Evolutionary conservation across 1,140 invertebrate genomes (phyloP).

Genomic region (Drosophila equinoxialis): DNA sequence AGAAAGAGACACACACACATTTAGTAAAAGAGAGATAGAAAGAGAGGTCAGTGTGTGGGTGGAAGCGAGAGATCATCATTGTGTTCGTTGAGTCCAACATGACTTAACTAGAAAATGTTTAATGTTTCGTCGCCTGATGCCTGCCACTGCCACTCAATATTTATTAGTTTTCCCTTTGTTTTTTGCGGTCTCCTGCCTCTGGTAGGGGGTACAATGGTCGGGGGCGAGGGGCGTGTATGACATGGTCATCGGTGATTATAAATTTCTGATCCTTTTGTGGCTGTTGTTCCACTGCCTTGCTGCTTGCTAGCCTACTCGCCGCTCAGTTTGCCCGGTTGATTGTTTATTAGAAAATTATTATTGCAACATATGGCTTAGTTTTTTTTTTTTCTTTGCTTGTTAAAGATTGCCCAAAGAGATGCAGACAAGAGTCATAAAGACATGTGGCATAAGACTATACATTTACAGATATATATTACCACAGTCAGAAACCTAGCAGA

Average conservation of each 20-base stretch:
- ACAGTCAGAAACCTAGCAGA: background rate
- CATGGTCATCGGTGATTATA: conserved; percentile 77
- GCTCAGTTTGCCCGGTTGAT: conserved; percentile 24
- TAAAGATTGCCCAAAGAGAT: conserved; percentile 13
- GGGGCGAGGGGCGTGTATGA: conserved; percentile 55
- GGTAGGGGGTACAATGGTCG: background rate
- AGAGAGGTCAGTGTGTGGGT: conserved; percentile 1
- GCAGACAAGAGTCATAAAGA: conserved; percentile 31
- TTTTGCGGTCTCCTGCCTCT: conserved; percentile 27
- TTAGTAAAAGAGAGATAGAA: conserved; percentile 1
- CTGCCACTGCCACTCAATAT: conserved; percentile 43
- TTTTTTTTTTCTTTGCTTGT: background rate
- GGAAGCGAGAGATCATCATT: conserved; percentile 8
- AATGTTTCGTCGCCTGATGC: conserved; percentile 45
- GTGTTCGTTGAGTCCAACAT: conserved; percentile 45
- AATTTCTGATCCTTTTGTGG: conserved; percentile 52
- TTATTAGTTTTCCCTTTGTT: conserved; percentile 54
- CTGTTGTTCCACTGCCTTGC: conserved; percentile 27
- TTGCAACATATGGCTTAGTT: conserved; percentile 55
- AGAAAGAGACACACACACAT: too few relatives aligned
- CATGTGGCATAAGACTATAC: conserved; percentile 46
- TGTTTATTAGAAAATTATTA: conserved; percentile 52
- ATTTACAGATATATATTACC: background rate
- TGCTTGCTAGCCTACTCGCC: background rate
- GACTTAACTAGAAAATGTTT: conserved; percentile 78